Base-by-base conservation (phyloP, 2,888 invertebrate species). In the Orthosia incerta region DNA sequence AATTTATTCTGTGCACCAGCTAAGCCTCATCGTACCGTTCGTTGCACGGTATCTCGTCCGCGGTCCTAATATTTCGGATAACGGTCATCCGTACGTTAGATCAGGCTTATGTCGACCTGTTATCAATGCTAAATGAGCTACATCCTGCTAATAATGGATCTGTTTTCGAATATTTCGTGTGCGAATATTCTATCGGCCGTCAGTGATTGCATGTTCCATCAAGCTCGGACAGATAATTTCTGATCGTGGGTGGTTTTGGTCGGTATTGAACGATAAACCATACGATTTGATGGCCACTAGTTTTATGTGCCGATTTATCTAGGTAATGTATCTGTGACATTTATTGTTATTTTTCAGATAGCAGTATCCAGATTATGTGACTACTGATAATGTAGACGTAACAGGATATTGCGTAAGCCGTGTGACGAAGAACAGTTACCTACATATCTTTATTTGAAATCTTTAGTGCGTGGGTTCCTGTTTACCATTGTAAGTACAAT, bases 61-160 rank as follows among this genome's bases (percentile, higher is more conserved):
- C 65, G 67, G 63, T 68, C 72, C 66, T 79, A 80, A 81, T 86
- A 81, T 70, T 65, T 62, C 62, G 79, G 80, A 84, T 88, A 85
- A 85, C 80, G 74, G 78, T 72, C 74, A 78, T 81, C 71, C 57
- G 69, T 82, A 71, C 74, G 70, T 76, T 77, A 76, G 72, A 76
- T 82, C 61, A 18, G 61, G 78, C 79, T 82, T 80, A 80, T 70
- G 63, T 71, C 50, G 68, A 73, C 75, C 57, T 75, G 77, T 84
- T 88, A 90, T 89, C 89, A 88, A 86, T 87, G 81, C 74, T 69
- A 80, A 89, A 89, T 88, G 86, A 87, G 86, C 74, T 80, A 69
- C 77, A 76, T 85, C 74, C 83, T 79, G 82, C 77, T 77, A 83
- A 86, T 88, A 85, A 88, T 80, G 84, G 82, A 84, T 83, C 75